Conservation (phyloP, 2,888 invertebrate species). For the Thelaira solivaga region DNA sequence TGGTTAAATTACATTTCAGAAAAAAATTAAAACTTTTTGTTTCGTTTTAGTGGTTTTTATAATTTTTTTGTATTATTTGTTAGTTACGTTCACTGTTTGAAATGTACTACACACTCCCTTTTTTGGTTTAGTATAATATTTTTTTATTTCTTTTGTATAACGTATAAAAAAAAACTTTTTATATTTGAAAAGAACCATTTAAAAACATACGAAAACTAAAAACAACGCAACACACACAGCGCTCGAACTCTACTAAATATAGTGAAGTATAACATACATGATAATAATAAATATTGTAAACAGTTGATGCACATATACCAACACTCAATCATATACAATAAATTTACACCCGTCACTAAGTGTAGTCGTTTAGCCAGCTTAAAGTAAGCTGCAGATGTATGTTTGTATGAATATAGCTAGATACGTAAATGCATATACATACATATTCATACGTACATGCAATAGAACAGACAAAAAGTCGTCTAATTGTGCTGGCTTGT, state of each 20-base stretch:
- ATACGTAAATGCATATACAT: not conserved
- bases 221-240: constrained; percentile 24
- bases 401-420: no score
- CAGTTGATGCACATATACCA: constrained; percentile 11
- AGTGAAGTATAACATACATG: constrained; percentile 21
- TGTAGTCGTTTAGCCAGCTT: constrained; percentile 24
- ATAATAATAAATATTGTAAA: constrained; percentile 53
- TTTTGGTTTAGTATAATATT: constrained; percentile 15
- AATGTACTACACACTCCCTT: constrained; percentile 45
- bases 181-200: constrained; percentile 50
- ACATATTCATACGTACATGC: not conserved
- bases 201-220: constrained; percentile 3
- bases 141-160: not conserved
- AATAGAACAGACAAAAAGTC: constrained; percentile 54
- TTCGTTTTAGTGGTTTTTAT: constrained; percentile 14
- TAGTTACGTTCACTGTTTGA: constrained; percentile 14
- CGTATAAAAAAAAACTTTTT: no score
- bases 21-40: constrained; percentile 5
- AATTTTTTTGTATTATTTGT: constrained; percentile 5
- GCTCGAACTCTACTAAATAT: constrained; percentile 39
- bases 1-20: constrained; percentile 12
- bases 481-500: constrained; percentile 16
- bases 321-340: not conserved
- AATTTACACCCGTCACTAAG: constrained; percentile 40
- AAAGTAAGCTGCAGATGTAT: constrained; percentile 24